Conservation (phyloP, 53 echinoderm and acorn worm species). For the Temnopleurus reevesii region DNA sequence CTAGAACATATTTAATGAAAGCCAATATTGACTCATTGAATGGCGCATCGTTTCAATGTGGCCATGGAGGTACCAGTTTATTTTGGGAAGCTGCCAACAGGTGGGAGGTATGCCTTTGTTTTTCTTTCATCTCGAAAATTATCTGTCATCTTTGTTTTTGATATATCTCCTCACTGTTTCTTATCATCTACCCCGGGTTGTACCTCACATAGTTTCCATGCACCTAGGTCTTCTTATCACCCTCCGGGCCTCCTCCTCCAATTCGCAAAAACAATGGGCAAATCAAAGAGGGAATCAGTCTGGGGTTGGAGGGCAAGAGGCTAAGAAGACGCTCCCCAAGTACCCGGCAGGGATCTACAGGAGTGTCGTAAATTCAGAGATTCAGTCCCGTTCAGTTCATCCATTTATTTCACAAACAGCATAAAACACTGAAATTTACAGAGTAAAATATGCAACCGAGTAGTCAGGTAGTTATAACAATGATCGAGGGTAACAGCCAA, state of each 20-base stretch:
- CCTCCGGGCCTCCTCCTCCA: not conserved
- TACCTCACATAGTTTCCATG: not conserved
- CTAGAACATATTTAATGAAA: too few relatives aligned
- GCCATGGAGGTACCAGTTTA: not conserved
- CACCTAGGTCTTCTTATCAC: not conserved
- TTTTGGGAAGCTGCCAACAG: constrained; percentile 37
- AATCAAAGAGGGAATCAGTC: not conserved
- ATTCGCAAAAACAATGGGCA: not conserved
- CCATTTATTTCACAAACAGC: too few relatives aligned
- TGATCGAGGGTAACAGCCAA: too few relatives aligned
- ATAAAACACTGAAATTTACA: too few relatives aligned
- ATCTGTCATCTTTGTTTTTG: constrained; percentile 10
- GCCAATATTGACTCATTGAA: too few relatives aligned
- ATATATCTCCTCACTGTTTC: not conserved
- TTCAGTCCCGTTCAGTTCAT: too few relatives aligned
- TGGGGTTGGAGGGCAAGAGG: constrained; percentile 31
- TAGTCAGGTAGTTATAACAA: too few relatives aligned
- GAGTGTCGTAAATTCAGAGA: too few relatives aligned
- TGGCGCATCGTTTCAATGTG: too few relatives aligned
- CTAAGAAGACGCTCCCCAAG: not conserved
- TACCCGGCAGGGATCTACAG: too few relatives aligned
- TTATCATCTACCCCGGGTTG: not conserved
- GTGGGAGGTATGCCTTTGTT: not conserved
- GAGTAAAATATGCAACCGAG: too few relatives aligned
- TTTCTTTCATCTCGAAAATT: not conserved